A percentile compares a stretch with the other conserved stretches of the same genome.
Evolutionary conservation across 2,113 vertebrate genomes (phyloP).

Genomic region (Xiphias gladius): DNA sequence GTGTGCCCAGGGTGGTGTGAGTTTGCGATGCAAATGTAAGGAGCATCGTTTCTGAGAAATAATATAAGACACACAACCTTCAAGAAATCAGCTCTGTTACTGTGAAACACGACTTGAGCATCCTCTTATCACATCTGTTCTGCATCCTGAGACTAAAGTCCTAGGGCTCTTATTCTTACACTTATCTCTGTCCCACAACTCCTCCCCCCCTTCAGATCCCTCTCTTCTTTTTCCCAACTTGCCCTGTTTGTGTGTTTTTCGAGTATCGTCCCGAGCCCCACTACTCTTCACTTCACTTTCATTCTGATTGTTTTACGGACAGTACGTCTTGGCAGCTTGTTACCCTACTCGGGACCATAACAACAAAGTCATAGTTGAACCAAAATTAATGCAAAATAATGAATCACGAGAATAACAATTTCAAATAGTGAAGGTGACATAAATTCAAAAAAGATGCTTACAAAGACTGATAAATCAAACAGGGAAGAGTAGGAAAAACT

Average conservation of each 20-base stretch:
- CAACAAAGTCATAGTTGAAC: background rate
- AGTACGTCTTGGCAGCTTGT: background rate
- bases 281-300: background rate
- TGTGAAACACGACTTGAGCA: background rate
- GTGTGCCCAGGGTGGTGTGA: conserved; percentile 34
- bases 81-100: background rate
- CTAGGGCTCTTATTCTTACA: conserved; percentile 5
- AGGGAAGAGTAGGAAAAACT: background rate
- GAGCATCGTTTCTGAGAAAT: conserved; percentile 20
- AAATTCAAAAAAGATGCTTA: background rate
- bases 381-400: background rate
- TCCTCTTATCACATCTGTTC: conserved; percentile 43
- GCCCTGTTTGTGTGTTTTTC: conserved; percentile 33
- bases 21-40: conserved; percentile 49
- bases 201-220: conserved; percentile 26
- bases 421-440: background rate
- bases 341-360: background rate
- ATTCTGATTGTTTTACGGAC: background rate
- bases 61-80: background rate
- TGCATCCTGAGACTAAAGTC: conserved; percentile 31
- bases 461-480: background rate
- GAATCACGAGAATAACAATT: background rate
- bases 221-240: background rate
- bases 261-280: background rate
- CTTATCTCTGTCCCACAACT: conserved; percentile 49